phyloP scores from a whole-genome alignment of 2,113 vertebrate species.

The Channa argus region DNA sequence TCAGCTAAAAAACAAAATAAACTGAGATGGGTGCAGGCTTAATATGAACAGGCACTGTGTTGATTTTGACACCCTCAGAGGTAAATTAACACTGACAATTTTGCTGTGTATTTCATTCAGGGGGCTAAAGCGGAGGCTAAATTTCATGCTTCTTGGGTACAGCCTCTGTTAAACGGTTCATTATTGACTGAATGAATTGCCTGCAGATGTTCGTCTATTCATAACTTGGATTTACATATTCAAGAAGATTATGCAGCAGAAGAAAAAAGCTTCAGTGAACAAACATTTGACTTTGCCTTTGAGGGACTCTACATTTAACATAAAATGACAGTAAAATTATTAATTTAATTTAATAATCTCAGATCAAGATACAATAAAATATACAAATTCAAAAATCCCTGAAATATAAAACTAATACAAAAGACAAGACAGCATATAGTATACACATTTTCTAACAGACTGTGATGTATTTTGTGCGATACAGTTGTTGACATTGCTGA shows the following conservation, averaged over 20 bases:
- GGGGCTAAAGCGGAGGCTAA: slow-evolving; percentile 54
- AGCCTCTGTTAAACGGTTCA: slow-evolving; percentile 68
- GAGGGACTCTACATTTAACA: slow-evolving; percentile 60
- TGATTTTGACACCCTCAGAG: slow-evolving; percentile 37
- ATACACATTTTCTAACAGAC: not conserved
- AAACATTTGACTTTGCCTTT: slow-evolving; percentile 70
- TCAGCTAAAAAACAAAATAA: slow-evolving; percentile 14
- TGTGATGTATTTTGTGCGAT: not conserved
- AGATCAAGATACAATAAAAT: slow-evolving; percentile 32
- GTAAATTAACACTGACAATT: slow-evolving; percentile 60
- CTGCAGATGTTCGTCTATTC: slow-evolving; percentile 78
- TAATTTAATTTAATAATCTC: slow-evolving; percentile 40
- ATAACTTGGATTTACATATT: slow-evolving; percentile 76
- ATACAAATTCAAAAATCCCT: not conserved
- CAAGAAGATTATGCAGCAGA: slow-evolving; percentile 68
- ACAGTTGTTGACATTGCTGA: not conserved
- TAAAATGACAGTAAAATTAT: slow-evolving; percentile 31
- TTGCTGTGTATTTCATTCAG: slow-evolving; percentile 48
- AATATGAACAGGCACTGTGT: slow-evolving; percentile 10
- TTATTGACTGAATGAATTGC: slow-evolving; percentile 76
- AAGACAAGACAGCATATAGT: not conserved
- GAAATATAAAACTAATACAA: slow-evolving; percentile 3
- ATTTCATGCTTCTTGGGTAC: slow-evolving; percentile 73
- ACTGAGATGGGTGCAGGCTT: slow-evolving; percentile 15
- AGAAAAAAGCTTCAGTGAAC: slow-evolving; percentile 42